phyloP scores from a whole-genome alignment of 2,113 vertebrate species.

The Poeciliopsis prolifica region DNA sequence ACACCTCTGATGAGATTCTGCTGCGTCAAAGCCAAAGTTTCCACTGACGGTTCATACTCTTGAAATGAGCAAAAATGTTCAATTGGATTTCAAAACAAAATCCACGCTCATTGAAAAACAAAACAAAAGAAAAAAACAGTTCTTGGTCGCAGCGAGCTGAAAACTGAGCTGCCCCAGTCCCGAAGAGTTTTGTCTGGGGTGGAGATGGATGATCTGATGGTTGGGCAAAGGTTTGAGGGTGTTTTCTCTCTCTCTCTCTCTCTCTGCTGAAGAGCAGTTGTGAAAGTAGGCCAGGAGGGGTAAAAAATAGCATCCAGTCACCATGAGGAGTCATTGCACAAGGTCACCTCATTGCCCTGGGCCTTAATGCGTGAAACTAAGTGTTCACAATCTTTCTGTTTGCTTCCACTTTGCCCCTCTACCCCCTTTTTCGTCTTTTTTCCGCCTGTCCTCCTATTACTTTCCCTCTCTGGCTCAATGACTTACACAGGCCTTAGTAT shows the following conservation, averaged over 20 bases:
- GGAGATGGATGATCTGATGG: conserved; percentile 71
- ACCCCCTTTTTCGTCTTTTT: conserved; percentile 19
- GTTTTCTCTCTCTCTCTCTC: conserved; percentile 16
- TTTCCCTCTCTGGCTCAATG: conserved; percentile 57
- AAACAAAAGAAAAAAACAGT: not conserved
- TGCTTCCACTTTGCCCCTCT: not conserved
- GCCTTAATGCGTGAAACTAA: conserved; percentile 64
- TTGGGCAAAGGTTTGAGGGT: conserved; percentile 53
- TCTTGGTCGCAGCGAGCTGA: conserved; percentile 35
- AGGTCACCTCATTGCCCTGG: conserved; percentile 73
- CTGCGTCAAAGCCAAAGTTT: not conserved
- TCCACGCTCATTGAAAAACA: conserved; percentile 45
- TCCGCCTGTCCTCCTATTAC: conserved; percentile 24
- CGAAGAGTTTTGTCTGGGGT: conserved; percentile 44
- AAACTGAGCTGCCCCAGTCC: conserved; percentile 45
- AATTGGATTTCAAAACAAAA: conserved; percentile 55
- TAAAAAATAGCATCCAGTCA: conserved; percentile 72
- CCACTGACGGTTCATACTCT: conserved; percentile 3
- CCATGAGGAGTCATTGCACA: conserved; percentile 71
- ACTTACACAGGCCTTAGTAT: conserved; percentile 64
- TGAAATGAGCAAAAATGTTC: conserved; percentile 51
- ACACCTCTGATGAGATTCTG: conserved; percentile 30
- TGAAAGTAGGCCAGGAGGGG: conserved; percentile 68
- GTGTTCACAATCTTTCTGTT: conserved; percentile 42
- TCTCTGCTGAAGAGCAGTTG: conserved; percentile 56